Evolutionary conservation across 2,888 invertebrate species (phyloP).

Genomic region (Nephrotoma guestfalica): DNA sequence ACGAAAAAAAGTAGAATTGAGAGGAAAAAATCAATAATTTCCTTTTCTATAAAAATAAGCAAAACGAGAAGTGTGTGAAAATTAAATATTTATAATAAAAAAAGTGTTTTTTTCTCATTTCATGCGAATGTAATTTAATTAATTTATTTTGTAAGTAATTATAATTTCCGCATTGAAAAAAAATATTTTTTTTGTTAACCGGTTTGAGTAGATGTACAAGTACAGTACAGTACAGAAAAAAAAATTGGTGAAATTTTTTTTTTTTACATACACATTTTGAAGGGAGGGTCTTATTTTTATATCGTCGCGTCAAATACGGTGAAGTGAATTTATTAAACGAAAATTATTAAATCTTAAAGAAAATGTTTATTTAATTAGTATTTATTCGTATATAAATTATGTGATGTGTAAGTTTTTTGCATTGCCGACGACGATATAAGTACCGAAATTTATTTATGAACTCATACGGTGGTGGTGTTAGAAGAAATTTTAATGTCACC

Average conservation of each 20-base stretch:
- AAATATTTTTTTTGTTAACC: background rate
- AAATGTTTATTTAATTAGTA: background rate
- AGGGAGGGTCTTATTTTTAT: conserved; percentile 3
- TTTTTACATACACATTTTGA: background rate
- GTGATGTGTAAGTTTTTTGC: background rate
- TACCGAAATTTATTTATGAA: background rate
- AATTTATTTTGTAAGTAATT: background rate
- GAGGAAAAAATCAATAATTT: background rate
- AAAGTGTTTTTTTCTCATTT: background rate
- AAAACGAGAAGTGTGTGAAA: background rate
- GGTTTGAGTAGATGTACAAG: background rate
- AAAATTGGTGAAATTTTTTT: background rate
- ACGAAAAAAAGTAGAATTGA: background rate
- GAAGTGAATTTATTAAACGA: background rate
- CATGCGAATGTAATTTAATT: background rate
- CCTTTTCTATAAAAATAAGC: background rate
- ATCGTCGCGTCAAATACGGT: background rate
- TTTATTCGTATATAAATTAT: background rate
- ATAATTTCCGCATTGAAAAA: background rate
- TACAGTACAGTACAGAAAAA: background rate
- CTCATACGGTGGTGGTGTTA: background rate
- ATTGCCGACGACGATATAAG: background rate
- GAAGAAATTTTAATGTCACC: background rate
- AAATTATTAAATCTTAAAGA: background rate
- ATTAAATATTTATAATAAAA: background rate